A percentile compares a stretch with the other conserved stretches of the same genome.
These are phyloP conservation scores for Campaea margaritaria DNA, from an alignment of 2,888 invertebrate genomes.

Conservation along the genomic window DNA sequence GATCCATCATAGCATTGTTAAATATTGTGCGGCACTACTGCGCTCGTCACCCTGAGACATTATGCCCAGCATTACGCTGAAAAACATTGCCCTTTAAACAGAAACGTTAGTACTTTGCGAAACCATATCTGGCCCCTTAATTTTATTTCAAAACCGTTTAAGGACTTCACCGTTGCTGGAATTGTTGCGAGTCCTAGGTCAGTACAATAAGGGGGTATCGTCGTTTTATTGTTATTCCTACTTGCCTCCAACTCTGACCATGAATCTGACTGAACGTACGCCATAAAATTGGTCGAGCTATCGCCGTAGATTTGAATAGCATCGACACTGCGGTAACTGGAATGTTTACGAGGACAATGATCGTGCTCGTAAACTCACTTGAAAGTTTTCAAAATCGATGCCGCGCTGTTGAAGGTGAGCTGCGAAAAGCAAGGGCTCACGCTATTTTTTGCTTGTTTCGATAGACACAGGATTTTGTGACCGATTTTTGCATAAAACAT, in stretches of 20 bases:
- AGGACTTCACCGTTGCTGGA: too few species aligned
- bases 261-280: constrained; percentile 11
- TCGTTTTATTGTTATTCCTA: constrained; percentile 2
- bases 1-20: too few species aligned
- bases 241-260: constrained; percentile 11
- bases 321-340: constrained; percentile 50
- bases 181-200: too few species aligned
- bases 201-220: too few species aligned
- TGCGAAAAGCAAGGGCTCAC: constrained; percentile 52
- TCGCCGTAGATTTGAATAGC: constrained; percentile 39
- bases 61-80: too few species aligned
- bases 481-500: too few species aligned
- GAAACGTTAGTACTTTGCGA: too few species aligned
- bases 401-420: constrained; percentile 57
- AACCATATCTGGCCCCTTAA: too few species aligned
- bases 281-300: constrained; percentile 24
- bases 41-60: too few species aligned
- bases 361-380: constrained; percentile 60
- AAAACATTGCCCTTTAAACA: too few species aligned
- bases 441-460: constrained; percentile 50
- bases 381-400: constrained; percentile 65
- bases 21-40: too few species aligned
- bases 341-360: constrained; percentile 60
- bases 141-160: too few species aligned
- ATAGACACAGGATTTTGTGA: background rate